Base-by-base conservation (phyloP, 2,888 invertebrate genomes). In the Eupelmus urozonus region DNA sequence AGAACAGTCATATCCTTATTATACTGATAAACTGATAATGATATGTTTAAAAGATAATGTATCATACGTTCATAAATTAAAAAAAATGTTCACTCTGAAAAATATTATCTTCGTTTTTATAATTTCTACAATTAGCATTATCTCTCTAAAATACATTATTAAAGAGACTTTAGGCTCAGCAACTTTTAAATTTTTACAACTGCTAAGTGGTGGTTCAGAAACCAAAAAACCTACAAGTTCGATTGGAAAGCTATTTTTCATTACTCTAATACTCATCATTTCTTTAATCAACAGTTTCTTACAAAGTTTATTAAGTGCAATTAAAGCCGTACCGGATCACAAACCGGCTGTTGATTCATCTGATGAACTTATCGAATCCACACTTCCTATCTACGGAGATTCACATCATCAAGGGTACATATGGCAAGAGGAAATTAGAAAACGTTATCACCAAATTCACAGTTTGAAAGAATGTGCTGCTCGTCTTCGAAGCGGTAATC, bases 361-460 rank as follows among this genome's bases (percentile, higher is more conserved):
- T n/a, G n/a, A 49, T n/a, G 49, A 49, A 9, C 16, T 49, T 20
- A 16, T 77, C 11, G 53, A 86, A 90, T 81, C 90, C 90, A 70
- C 55, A 27, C 63, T 71, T 55, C 55, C 71, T 20, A 20, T 76
- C 13, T 49, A 63, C 25, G 76, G 75, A n/a, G 45, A 75, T 59
- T 16, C 49, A 16, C 3, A 2, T 49, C 16, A 13, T n/a, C 2
- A 49, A 16, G 16, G 13, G 13, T 3, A 16, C 16, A 49, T 49
- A 49, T 49, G 49, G 49, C 49, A 5, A 11, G 49, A 49, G 3
- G 49, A 49, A 49, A 13, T 49, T 5, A 11, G 49, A 16, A 49
- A 49, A 16, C 49, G 49, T 49, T 49, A 49, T n/a, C 7, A 13
- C 3, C 3, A 2, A 49, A 16, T 49, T 16, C 2, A 11, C 3